Conservation (phyloP, 2,888 invertebrate species). For the Harpagoxenus sublaevis region DNA sequence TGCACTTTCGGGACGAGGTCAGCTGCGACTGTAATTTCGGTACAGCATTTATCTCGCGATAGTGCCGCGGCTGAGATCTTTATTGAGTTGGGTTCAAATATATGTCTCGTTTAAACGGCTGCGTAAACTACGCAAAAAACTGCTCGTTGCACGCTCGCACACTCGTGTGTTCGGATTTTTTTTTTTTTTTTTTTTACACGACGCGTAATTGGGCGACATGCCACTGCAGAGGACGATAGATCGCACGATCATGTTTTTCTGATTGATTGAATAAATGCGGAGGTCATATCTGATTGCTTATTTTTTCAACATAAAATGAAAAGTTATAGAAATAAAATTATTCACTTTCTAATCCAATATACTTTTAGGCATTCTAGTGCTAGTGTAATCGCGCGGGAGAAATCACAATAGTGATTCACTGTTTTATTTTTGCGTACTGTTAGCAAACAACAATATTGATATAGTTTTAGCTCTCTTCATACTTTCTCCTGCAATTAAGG, state of each 20-base stretch:
- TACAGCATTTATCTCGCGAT: conserved; percentile 76
- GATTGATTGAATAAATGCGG: conserved; percentile 8
- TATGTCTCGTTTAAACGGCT: conserved; percentile 70
- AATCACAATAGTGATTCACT: not conserved
- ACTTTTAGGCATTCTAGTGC: not conserved
- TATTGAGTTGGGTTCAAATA: conserved; percentile 73
- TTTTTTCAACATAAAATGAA: not conserved
- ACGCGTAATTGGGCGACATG: conserved; percentile 27
- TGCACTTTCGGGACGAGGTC: conserved; percentile 80
- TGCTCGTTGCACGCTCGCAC: conserved; percentile 13
- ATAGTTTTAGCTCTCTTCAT: not conserved
- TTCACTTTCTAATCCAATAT: not conserved
- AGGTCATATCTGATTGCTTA: not conserved
- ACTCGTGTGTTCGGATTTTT: conserved; percentile 32
- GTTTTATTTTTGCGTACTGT: not conserved
- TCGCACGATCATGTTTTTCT: not conserved
- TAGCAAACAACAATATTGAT: not conserved
- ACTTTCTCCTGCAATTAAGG: not conserved
- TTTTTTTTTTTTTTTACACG: conserved; percentile 36
- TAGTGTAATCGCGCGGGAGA: not conserved
- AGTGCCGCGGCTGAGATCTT: conserved; percentile 75
- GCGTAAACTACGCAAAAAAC: conserved; percentile 46
- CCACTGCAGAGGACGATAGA: not conserved
- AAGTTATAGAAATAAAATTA: not conserved
- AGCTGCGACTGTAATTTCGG: conserved; percentile 79